Percentiles rank a stretch among this genome's conserved stretches.
Evolutionary conservation across 2,888 invertebrate genomes (phyloP).

Genomic region (Tinea semifulvella): DNA sequence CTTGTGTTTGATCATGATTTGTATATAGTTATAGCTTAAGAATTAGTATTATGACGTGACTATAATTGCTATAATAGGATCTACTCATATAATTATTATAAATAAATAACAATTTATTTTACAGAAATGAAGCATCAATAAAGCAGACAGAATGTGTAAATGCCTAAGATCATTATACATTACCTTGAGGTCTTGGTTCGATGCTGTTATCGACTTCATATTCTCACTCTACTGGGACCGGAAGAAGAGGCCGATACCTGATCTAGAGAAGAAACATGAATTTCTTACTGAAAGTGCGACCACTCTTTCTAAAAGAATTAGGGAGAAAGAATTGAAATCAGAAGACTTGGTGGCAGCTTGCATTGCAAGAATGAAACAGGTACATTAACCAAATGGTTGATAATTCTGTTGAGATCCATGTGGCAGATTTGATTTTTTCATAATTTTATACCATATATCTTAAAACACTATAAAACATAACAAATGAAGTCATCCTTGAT

Average conservation of each 20-base stretch:
- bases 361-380: conserved; percentile 79
- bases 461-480: too few relatives aligned
- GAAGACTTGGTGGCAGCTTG: conserved; percentile 77
- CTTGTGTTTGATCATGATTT: not conserved
- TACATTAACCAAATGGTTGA: too few relatives aligned
- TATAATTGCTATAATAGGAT: too few relatives aligned
- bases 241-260: conserved; percentile 33
- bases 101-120: not conserved
- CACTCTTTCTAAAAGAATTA: conserved; percentile 73
- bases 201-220: conserved; percentile 44
- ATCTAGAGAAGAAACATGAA: conserved; percentile 39
- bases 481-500: too few relatives aligned
- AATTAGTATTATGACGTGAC: too few relatives aligned
- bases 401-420: too few relatives aligned
- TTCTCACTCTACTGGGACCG: conserved; percentile 52
- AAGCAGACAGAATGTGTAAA: conserved; percentile 24
- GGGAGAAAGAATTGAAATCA: conserved; percentile 68
- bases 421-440: too few relatives aligned
- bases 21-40: not conserved
- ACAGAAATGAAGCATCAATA: conserved; percentile 24
- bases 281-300: conserved; percentile 69
- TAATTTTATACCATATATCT: too few relatives aligned
- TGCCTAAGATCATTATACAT: conserved; percentile 26
- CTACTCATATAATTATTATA: too few relatives aligned
- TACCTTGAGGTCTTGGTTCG: conserved; percentile 36